Percentiles rank a stretch among this genome's conserved stretches.
phyloP scores from a whole-genome alignment of 2,797 vertebrate genomes.

The Gallinago stenura region DNA sequence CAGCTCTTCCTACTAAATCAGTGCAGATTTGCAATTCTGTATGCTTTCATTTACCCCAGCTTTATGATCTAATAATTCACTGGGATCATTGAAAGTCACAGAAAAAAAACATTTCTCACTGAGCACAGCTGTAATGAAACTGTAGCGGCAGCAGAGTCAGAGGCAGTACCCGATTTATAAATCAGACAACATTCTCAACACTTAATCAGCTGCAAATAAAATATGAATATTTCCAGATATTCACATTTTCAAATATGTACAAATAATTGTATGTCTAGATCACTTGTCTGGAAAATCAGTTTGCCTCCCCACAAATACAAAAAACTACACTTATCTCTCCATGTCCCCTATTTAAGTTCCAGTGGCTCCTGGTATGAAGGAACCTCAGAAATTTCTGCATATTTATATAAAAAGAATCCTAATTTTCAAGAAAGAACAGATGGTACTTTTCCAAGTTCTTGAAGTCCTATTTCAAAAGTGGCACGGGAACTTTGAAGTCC shows the following conservation, averaged over 20 bases:
- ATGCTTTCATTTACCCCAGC: not conserved
- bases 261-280: not conserved
- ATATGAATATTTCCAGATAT: not conserved
- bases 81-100: not conserved
- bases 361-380: not conserved
- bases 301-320: not conserved
- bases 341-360: not conserved
- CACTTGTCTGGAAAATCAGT: not conserved
- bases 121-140: not conserved
- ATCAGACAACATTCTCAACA: not conserved
- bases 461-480: not conserved
- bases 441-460: not conserved
- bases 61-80: conserved; percentile 40
- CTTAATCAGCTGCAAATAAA: not conserved
- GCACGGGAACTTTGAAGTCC: not conserved
- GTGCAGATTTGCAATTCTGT: conserved; percentile 1
- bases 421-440: not conserved
- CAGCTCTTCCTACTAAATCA: conserved; percentile 9
- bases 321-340: not conserved
- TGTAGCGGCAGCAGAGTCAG: not conserved
- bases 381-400: not conserved
- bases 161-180: not conserved
- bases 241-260: not conserved
- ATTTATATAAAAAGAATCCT: not conserved
- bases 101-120: not conserved